Conservation (phyloP, 2,888 invertebrate species). For the Caenorhabditis virilis region DNA sequence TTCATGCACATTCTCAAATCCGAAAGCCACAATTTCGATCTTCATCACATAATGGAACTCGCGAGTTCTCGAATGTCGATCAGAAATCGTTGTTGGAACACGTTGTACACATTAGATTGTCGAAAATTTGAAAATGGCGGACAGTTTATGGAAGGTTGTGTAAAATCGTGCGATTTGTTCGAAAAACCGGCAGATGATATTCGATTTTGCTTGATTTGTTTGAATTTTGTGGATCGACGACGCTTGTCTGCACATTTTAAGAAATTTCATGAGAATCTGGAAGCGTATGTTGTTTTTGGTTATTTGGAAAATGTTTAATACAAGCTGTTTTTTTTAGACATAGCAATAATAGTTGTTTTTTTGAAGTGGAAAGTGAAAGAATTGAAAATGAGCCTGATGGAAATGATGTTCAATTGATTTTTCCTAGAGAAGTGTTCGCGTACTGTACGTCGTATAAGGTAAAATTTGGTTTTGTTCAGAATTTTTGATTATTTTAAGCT, state of each 20-base stretch:
- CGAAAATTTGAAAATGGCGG: conserved; percentile 7
- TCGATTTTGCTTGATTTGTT: conserved; percentile 12
- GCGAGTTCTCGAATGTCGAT: neutral
- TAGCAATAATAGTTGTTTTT: neutral
- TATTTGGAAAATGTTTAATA: conserved; percentile 3
- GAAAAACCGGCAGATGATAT: neutral
- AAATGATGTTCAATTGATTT: conserved; percentile 5
- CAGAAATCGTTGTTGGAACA: neutral
- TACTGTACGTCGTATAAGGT: conserved; percentile 17
- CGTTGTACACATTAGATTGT: conserved; percentile 13
- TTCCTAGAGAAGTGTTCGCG: conserved; percentile 11
- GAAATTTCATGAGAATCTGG: neutral
- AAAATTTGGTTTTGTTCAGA: no score
- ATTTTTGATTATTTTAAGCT: no score
- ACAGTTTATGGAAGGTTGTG: neutral
- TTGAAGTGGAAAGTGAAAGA: neutral
- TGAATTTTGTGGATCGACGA: neutral
- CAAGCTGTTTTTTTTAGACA: neutral
- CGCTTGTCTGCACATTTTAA: conserved; percentile 5
- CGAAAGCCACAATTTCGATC: conserved; percentile 21
- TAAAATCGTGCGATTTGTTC: neutral
- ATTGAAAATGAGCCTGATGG: neutral
- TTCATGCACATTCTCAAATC: no score
- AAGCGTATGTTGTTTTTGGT: conserved; percentile 12
- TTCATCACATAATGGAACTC: conserved; percentile 3